phyloP scores from a whole-genome alignment of 2,888 invertebrate genomes.

The Petrolisthes manimaculis region DNA sequence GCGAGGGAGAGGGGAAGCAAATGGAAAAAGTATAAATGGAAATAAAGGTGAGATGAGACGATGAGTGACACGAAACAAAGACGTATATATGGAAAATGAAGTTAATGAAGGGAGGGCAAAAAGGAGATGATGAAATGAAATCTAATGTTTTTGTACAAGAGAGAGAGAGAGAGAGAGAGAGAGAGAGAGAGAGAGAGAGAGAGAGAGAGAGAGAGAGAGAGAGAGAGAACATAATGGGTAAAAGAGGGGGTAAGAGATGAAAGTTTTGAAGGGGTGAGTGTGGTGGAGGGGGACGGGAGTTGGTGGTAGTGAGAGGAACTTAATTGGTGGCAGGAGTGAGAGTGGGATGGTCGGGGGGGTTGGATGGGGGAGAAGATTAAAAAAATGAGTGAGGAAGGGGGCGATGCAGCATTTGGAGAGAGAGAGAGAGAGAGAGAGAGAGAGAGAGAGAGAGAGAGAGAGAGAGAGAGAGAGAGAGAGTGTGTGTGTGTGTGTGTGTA shows the following conservation, averaged over 20 bases:
- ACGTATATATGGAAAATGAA: too few species aligned
- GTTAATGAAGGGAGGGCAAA: background rate
- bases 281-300: background rate
- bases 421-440: conserved; percentile 9
- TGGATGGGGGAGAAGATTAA: background rate
- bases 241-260: background rate
- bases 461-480: too few species aligned
- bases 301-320: background rate
- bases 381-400: background rate
- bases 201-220: background rate
- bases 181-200: too few species aligned
- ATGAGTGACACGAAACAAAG: background rate
- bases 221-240: background rate
- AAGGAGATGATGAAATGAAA: background rate
- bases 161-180: too few species aligned
- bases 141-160: background rate
- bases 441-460: background rate
- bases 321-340: background rate
- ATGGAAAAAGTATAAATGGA: background rate
- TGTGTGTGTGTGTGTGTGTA: too few species aligned
- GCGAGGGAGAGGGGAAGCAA: background rate
- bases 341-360: background rate
- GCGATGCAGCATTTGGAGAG: too few species aligned
- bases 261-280: background rate
- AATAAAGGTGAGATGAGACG: background rate